A percentile compares a stretch with the other conserved stretches of the same genome.
These are phyloP conservation scores for Tachina lurida DNA, from an alignment of 2,888 invertebrate genomes.

Conservation along the genomic window DNA sequence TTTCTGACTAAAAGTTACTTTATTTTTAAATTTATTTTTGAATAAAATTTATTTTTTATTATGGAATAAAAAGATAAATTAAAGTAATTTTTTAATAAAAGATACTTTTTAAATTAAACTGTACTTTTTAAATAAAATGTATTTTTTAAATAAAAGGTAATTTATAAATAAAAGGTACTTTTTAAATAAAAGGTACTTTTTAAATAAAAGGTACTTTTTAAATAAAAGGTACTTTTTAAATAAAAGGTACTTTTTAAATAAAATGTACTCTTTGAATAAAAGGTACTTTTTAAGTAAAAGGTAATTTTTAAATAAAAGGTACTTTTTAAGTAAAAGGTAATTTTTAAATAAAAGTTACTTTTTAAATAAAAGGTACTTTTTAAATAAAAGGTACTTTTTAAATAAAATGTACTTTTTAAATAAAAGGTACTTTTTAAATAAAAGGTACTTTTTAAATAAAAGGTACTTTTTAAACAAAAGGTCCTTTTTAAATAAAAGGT, in stretches of 20 bases:
- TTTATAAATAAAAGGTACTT: not conserved
- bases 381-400: not conserved
- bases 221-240: constrained; percentile 1
- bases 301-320: not conserved
- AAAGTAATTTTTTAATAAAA: not conserved
- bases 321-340: not conserved
- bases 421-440: too few relatives aligned
- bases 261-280: not conserved
- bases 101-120: not conserved
- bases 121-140: not conserved
- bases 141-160: not conserved
- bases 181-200: not conserved
- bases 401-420: not conserved
- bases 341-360: not conserved
- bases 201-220: not conserved
- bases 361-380: not conserved
- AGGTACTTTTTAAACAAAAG: too few relatives aligned
- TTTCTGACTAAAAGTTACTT: not conserved
- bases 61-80: too few relatives aligned
- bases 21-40: not conserved
- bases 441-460: too few relatives aligned
- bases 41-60: not conserved
- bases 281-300: not conserved
- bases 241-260: not conserved
- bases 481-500: too few relatives aligned